phyloP scores from a whole-genome alignment of 2,113 vertebrate genomes.

The Melanerpes formicivorus region DNA sequence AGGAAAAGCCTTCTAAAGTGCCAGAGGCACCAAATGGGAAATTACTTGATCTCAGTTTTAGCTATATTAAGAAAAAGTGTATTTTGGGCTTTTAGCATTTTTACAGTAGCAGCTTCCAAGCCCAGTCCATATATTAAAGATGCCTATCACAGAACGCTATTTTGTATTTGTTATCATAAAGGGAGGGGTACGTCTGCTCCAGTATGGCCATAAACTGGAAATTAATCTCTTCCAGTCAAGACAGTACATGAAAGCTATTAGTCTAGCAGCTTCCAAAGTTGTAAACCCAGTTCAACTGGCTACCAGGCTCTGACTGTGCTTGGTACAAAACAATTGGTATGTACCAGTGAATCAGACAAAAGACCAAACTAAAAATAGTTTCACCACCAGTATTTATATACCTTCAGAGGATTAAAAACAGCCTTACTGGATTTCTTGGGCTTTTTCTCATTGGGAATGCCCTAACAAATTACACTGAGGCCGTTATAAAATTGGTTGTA shows the following conservation, averaged over 20 bases:
- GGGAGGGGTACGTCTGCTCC: constrained; percentile 22
- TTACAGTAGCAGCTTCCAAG: constrained; percentile 5
- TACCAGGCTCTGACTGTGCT: constrained; percentile 16
- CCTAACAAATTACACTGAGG: neutral
- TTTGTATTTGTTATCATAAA: constrained; percentile 15
- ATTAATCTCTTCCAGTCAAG: constrained; percentile 43
- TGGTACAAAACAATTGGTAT: neutral
- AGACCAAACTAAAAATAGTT: constrained; percentile 49
- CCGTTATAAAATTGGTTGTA: neutral
- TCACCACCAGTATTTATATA: constrained; percentile 8
- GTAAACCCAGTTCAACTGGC: constrained; percentile 66
- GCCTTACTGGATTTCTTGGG: neutral
- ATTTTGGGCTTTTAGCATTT: neutral
- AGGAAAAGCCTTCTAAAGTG: constrained; percentile 16
- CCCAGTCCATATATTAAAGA: neutral
- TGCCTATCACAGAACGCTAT: neutral
- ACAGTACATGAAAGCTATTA: constrained; percentile 41
- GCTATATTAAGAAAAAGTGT: neutral
- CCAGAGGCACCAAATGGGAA: constrained; percentile 28
- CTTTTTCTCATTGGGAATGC: constrained; percentile 2
- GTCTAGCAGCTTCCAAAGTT: constrained; percentile 26
- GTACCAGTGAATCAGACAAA: constrained; percentile 27
- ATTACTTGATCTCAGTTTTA: neutral
- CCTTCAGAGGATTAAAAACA: constrained; percentile 1
- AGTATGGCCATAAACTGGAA: constrained; percentile 44